Base-by-base conservation (phyloP, 2,888 invertebrate genomes). In the Tolmerus cingulatus region DNA sequence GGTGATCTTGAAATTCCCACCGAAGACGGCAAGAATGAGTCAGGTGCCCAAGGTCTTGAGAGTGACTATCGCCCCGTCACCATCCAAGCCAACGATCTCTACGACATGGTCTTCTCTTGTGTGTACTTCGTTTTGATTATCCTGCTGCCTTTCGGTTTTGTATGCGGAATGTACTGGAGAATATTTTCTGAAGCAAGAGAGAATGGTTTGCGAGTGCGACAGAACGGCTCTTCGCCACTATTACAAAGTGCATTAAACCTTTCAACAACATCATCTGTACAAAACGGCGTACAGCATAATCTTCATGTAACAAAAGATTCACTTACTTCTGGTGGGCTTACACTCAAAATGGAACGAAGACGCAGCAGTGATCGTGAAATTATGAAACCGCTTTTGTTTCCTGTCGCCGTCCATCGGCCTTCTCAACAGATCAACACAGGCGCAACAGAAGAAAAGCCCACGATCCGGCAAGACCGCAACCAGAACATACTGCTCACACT, bases 121-220 rank as follows among this genome's bases (percentile, higher is more conserved):
- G 89, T 91, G 4, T 93, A 93, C 87, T 93, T 93, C 87, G 90
- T 92, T 27, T 90, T 93, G 16, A 92, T 93, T 82, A 93, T 93
- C 2, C 77, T 93, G 88, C 88, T 93, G 90, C 93, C 93, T 7
- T 93, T 93, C 81, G 91, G 92, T 23, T 91, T 93, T 37, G 92
- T 93, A 0, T 92, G 93, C 74, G 91, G 92, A 79, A 93, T 93
- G 93, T 93, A 93, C 81, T 93, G 93, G 93, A 90, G 93, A 85
- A 93, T 93, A 87, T 92, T 93, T 87, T 92, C 92, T 8, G 93
- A 93, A 89, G 93, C 93, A 2, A 90, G 92, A 3, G 92, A 92
- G 86, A 93, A 93, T 88, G 93, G 93, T 1, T 88, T 93, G 87
- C 90, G 93, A 43, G 93, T 93, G 91, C 90, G 93, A 2, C 93